Conservation (phyloP, 1,140 invertebrate genomes). For the Papilio helenus region DNA sequence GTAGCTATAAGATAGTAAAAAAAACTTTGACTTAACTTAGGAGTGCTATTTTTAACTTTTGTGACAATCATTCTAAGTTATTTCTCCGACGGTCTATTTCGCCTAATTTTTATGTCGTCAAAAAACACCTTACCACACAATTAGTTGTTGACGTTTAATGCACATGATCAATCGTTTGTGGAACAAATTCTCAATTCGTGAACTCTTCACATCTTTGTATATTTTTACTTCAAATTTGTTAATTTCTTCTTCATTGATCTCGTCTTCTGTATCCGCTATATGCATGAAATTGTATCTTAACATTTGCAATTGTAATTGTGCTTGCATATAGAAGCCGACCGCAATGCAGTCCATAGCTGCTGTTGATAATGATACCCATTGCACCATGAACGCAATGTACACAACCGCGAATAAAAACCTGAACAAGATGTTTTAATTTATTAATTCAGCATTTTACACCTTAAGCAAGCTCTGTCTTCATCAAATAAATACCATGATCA, state of each 20-base stretch:
- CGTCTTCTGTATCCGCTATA: neutral
- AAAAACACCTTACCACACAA: neutral
- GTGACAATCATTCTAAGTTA: too few species aligned
- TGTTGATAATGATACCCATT: neutral
- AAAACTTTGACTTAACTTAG: too few species aligned
- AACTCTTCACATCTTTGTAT: neutral
- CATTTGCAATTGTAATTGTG: slow-evolving; percentile 1
- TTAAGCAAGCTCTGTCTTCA: neutral
- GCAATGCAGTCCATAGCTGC: neutral
- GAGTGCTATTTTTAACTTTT: too few species aligned
- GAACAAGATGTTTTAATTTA: neutral
- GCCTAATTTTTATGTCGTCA: neutral
- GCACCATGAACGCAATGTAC: neutral
- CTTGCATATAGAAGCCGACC: neutral
- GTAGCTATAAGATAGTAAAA: too few species aligned
- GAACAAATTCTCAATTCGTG: neutral
- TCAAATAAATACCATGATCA: too few species aligned
- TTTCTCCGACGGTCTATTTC: neutral
- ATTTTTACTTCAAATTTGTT: neutral
- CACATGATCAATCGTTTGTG: neutral
- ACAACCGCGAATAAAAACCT: neutral
- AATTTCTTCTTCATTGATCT: neutral
- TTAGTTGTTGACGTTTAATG: slow-evolving; percentile 7
- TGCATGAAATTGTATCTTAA: neutral
- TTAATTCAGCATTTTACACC: neutral